Evolutionary conservation across 2,888 invertebrate species (phyloP), one percentile per base, ranked within the genome.

Genomic region (Thysanoteuthis rhombus): DNA sequence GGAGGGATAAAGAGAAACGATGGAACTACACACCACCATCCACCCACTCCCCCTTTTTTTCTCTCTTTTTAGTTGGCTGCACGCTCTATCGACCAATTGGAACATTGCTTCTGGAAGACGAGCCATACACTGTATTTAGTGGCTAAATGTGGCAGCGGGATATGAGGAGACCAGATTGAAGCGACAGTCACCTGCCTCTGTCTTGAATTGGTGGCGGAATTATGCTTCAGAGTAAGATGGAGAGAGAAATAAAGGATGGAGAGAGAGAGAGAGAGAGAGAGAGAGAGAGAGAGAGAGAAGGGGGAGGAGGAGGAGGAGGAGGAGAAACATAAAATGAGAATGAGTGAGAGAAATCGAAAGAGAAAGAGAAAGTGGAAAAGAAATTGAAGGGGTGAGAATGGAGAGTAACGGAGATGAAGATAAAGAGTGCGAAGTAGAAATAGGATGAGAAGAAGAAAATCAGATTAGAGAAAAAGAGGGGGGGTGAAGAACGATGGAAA

Each of bases 151-250:
- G 75, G n/a, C 75, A 36, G n/a, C 75, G 75, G 75, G 75, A 75
- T 75, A 16, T 4, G 75, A 75, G 2, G n/a, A 75, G n/a, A n/a
- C n/a, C 75, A 75, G 75, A 75, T 75, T 75, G n/a, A 36, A 75
- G n/a, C n/a, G 75, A 75, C 75, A 75, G 75, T 75, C 75, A 75
- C 75, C 75, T 75, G 75, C 75, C 75, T 75, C 75, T n/a, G n/a
- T 75, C n/a, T 75, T n/a, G 2, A 75, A 75, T 75, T 75, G 75
- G 16, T n/a, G n/a, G 75, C 12, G 75, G 75, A 75, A 75, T 75
- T 75, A 36, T 75, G n/a, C n/a, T n/a, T n/a, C 4, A n/a, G 75
- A 75, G n/a, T n/a, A n/a, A 75, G n/a, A n/a, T n/a, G 36, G n/a
- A 32, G n/a, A 75, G 75, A n/a, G 10, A n/a, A n/a, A n/a, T 0